Evolutionary conservation across 2,888 invertebrate species (phyloP).

Genomic region (Cheilosia grossa): DNA sequence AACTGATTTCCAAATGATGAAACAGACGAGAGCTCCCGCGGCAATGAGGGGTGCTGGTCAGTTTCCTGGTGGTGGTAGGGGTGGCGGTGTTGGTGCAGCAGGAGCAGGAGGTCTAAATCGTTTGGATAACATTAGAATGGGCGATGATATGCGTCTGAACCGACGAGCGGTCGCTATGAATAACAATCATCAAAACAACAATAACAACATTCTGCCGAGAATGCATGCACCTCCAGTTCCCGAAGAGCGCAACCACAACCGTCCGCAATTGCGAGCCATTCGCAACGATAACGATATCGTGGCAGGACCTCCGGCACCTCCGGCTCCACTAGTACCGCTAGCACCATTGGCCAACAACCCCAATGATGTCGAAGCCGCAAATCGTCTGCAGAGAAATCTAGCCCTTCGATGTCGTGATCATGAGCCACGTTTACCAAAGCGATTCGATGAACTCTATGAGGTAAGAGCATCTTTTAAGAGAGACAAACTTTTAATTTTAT

Average conservation of each 20-base stretch:
- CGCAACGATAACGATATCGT: conserved; percentile 76
- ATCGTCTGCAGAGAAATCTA: conserved; percentile 82
- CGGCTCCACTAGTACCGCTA: conserved; percentile 14
- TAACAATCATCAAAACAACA: conserved; percentile 79
- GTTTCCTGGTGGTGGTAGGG: conserved; percentile 72
- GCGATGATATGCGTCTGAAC: conserved; percentile 78
- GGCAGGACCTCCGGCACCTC: conserved; percentile 35
- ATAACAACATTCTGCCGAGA: conserved; percentile 79
- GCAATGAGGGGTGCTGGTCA: conserved; percentile 66
- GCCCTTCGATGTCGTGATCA: conserved; percentile 82
- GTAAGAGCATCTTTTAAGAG: conserved; percentile 66
- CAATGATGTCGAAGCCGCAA: conserved; percentile 81
- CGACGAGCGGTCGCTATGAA: conserved; percentile 81
- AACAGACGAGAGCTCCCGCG: conserved; percentile 79
- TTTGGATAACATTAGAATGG: conserved; percentile 76
- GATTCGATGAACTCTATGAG: conserved; percentile 83
- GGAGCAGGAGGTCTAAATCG: conserved; percentile 76
- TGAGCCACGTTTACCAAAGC: conserved; percentile 81
- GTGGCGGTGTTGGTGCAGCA: conserved; percentile 28
- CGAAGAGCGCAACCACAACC: conserved; percentile 77
- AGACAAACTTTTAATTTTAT: neutral
- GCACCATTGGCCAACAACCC: conserved; percentile 74
- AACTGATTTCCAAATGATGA: conserved; percentile 83
- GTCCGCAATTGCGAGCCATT: conserved; percentile 69
- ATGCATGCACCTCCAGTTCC: conserved; percentile 76